Evolutionary conservation across 2,797 vertebrate genomes (phyloP).

Genomic region (Neoniphon sammara): DNA sequence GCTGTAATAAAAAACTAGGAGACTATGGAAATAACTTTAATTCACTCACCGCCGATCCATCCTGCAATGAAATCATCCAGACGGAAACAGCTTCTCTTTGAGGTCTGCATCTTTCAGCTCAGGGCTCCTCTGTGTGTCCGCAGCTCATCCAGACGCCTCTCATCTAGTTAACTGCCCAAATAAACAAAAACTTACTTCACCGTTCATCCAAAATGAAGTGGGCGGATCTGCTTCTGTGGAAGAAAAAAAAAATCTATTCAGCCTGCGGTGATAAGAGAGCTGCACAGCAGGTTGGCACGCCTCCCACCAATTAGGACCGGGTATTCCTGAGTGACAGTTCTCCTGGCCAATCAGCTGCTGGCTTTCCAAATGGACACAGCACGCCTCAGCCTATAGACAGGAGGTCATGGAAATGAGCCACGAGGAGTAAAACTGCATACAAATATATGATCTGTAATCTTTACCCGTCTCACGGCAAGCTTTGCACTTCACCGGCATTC

Average conservation of each 20-base stretch:
- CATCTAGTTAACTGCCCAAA: slow-evolving; percentile 8
- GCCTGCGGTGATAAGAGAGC: slow-evolving; percentile 2
- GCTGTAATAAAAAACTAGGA: background rate
- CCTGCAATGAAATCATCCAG: slow-evolving; percentile 92
- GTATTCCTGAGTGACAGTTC: background rate
- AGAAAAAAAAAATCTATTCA: background rate
- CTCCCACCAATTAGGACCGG: slow-evolving; percentile 52
- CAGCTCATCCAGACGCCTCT: background rate
- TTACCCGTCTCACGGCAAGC: too few relatives aligned
- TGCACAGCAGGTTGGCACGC: background rate
- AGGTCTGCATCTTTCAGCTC: slow-evolving; percentile 51
- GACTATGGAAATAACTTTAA: background rate
- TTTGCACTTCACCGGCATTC: too few relatives aligned
- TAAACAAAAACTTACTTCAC: background rate
- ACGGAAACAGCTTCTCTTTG: slow-evolving; percentile 82
- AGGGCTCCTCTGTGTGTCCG: background rate
- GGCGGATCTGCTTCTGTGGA: background rate
- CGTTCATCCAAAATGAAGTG: background rate
- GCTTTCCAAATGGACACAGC: background rate
- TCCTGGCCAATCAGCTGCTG: slow-evolving; percentile 5
- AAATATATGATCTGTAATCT: background rate
- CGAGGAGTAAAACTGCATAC: slow-evolving; percentile 57
- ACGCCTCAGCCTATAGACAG: slow-evolving; percentile 41
- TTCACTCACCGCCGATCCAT: slow-evolving; percentile 90
- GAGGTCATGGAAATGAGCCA: slow-evolving; percentile 75